Conservation (phyloP, 2,797 vertebrate genomes). For the Harpagifer antarcticus region DNA sequence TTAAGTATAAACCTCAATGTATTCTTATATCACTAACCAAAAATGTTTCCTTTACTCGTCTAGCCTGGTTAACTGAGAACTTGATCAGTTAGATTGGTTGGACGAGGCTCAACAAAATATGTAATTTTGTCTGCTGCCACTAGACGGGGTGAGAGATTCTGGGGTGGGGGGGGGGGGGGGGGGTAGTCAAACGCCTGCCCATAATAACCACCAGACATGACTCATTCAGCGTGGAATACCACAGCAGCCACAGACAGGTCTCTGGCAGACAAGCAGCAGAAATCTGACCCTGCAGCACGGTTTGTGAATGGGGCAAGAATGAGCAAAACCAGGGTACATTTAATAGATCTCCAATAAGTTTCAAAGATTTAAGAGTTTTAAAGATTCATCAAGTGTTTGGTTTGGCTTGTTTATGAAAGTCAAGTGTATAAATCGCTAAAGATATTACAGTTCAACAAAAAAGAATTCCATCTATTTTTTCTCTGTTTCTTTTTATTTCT, state of each 20-base stretch:
- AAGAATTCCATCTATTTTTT: constrained; percentile 21
- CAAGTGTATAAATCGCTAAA: constrained; percentile 61
- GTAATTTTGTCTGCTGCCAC: constrained; percentile 77
- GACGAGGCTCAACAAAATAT: constrained; percentile 65
- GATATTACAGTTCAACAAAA: constrained; percentile 22
- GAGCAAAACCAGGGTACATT: constrained; percentile 77
- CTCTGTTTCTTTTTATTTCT: constrained; percentile 23
- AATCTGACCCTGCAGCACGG: constrained; percentile 75
- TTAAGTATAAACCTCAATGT: constrained; percentile 11
- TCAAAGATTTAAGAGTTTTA: constrained; percentile 73
- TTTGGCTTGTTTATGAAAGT: constrained; percentile 69
- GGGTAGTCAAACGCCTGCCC: constrained; percentile 67
- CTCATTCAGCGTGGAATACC: constrained; percentile 85
- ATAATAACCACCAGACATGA: constrained; percentile 86
- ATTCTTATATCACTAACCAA: constrained; percentile 49
- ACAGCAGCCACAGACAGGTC: constrained; percentile 85
- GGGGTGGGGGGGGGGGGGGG: constrained; percentile 8
- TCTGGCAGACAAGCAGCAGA: constrained; percentile 82
- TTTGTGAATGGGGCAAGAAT: constrained; percentile 84
- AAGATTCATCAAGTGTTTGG: constrained; percentile 72
- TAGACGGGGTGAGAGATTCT: constrained; percentile 74
- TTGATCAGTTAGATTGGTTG: constrained; percentile 56
- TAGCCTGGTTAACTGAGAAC: constrained; percentile 57
- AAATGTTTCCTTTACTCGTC: constrained; percentile 55
- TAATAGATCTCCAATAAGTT: constrained; percentile 67